Base-by-base conservation (phyloP, 2,888 invertebrate species). In the Apomyelois bistriatella region DNA sequence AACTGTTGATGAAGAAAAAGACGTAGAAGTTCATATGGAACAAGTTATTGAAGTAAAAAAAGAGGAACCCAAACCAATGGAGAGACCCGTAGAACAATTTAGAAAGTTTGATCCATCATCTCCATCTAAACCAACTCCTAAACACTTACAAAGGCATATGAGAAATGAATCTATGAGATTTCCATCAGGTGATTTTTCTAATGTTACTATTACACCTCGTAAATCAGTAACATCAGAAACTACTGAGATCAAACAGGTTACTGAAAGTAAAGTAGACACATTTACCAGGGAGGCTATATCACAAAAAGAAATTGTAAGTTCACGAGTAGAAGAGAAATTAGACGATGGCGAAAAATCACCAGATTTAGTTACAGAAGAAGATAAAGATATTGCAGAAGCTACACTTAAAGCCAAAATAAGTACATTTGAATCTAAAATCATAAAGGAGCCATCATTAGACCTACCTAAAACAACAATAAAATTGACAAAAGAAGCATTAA, bases 251-350 rank as follows among this genome's bases (percentile, higher is more conserved):
- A 87, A 80, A 55, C 61, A 63, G 69, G 62, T 70, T 4, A 61
- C 64, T 30, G 85, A 83, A 72, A 74, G 59, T 16, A 85, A 80
- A 71, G 54, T 63, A 37, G 85, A 85, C 22, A 70, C 70, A 6
- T 77, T 76, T 37, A 70, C 76, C 0, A 86, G 75, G 66, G 88
- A 87, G 65, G 62, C 67, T 1, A 89, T 89, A 54, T 88, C 90
- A 7, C 86, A 88, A 67, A 89, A 90, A 70, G 87, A 89, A 74
- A 85, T 84, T 28, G 82, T 81, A 10, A 87, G 72, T 42, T 85
- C 89, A 28, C 92, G 91, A 76, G 90, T 92, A n/a, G 90, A 91
- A 76, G 90, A 92, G 69, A 92, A 92, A 70, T 64, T 85, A 50
- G 88, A 89, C 5, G 88, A 87, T 59, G 87, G 88, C 50, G 86